Evolutionary conservation across 2,888 invertebrate genomes (phyloP).

Genomic region (Sarcophaga rosellei): DNA sequence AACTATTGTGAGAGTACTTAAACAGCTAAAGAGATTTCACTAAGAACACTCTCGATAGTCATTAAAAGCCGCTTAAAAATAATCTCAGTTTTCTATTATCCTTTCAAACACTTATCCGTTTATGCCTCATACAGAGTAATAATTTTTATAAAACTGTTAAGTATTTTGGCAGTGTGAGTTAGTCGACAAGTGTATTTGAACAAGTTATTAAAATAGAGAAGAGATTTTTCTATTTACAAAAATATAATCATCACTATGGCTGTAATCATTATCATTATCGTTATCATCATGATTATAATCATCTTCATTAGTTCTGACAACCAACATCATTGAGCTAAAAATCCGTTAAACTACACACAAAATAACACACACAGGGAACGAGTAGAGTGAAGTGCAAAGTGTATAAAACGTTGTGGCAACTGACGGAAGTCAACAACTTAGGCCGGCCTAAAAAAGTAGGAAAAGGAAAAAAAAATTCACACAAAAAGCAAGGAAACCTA

Average conservation of each 20-base stretch:
- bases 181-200: neutral
- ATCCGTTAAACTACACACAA: neutral
- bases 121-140: neutral
- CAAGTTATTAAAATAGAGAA: neutral
- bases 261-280: neutral
- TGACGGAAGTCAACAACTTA: constrained; percentile 48
- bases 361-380: neutral
- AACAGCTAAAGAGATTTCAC: too few species aligned
- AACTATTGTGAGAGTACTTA: too few species aligned
- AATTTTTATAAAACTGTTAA: neutral
- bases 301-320: neutral
- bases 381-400: neutral
- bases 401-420: neutral
- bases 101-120: neutral
- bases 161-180: neutral
- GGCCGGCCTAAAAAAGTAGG: constrained; percentile 43
- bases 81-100: neutral
- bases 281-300: neutral
- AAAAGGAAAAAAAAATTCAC: constrained; percentile 9
- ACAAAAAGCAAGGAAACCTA: constrained; percentile 11
- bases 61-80: neutral
- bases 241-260: neutral
- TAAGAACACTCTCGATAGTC: too few species aligned
- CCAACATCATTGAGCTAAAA: constrained; percentile 21
- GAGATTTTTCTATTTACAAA: neutral